Conservation (phyloP, 2,888 invertebrate genomes). For the Drosophila diplacantha region DNA sequence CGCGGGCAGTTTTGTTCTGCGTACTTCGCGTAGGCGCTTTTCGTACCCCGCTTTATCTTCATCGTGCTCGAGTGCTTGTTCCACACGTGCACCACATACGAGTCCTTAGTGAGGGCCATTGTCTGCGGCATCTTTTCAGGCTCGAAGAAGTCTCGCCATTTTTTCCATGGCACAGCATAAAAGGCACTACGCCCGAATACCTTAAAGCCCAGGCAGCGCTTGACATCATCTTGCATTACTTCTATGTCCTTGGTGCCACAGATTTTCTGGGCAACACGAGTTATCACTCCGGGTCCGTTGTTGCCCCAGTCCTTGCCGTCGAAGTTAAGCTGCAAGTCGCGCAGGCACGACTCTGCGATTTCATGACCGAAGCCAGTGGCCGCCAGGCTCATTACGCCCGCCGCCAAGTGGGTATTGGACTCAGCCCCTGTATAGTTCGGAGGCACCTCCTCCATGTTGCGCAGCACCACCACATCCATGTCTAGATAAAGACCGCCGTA, state of each 20-base stretch:
- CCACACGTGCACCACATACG: constrained; percentile 75
- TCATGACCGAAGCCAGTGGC: constrained; percentile 79
- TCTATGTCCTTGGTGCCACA: constrained; percentile 80
- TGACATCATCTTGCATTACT: constrained; percentile 78
- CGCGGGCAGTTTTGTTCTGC: constrained; percentile 75
- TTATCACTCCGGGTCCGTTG: constrained; percentile 80
- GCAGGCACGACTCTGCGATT: constrained; percentile 80
- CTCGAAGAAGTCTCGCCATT: constrained; percentile 82
- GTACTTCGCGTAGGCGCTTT: constrained; percentile 74
- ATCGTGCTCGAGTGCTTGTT: constrained; percentile 72
- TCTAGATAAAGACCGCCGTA: constrained; percentile 89
- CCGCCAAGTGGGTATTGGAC: constrained; percentile 81
- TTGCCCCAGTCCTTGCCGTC: constrained; percentile 81
- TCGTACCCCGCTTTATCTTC: constrained; percentile 68
- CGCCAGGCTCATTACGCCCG: constrained; percentile 83
- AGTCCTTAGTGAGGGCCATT: constrained; percentile 61
- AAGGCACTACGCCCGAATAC: constrained; percentile 82
- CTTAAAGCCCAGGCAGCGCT: constrained; percentile 81
- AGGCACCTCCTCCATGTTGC: constrained; percentile 73
- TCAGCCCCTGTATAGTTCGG: constrained; percentile 83
- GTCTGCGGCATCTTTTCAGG: constrained; percentile 75
- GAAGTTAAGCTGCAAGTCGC: constrained; percentile 80
- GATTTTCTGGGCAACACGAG: constrained; percentile 80
- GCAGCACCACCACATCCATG: constrained; percentile 84
- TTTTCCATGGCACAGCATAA: constrained; percentile 82